Evolutionary conservation across 2,888 invertebrate genomes (phyloP), one percentile per base, ranked within the genome.

Genomic region (Thecophora atra): DNA sequence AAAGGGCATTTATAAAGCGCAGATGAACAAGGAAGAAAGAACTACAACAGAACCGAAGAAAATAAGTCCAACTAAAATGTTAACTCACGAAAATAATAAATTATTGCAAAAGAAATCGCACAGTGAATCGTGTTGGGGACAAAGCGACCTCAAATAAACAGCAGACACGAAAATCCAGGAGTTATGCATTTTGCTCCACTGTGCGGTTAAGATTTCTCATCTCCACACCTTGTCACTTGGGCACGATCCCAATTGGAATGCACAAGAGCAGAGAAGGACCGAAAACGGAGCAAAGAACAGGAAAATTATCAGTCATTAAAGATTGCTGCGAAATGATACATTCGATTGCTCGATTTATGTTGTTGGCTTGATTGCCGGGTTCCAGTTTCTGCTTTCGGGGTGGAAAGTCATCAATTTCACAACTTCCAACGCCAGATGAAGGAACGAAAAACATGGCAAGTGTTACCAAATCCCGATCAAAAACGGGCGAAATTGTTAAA

Each of bases 1-100:
- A 42, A 42, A 58, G 42, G 44, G 68, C 58, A 68, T 68, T 67
- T 68, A 58, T 54, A 37, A 37, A 68, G 56, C 68, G 44, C 68
- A 42, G 58, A 37, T 58, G 58, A 58, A 58, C 58, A 58, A 26
- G 13, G 28, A 13, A 4, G 4, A 7, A 58, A 58, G 28, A 58
- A 58, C 26, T 28, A 28, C 28, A 58, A 58, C 24, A 58, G 28
- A 15, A 58, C 26, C 28, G 13, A 24, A 8, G 2, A 58, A 21
- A 54, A 13, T n/a, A 62, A 62, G 37, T 37, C 37, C 42, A 42
- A 19, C 19, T 21, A 21, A 63, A 63, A 63, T 42, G 42, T 63
- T 44, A 63, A 44, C 63, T 63, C 19, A 15, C 15, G 47, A 30
- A 30, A 26, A 24, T 19, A 63, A 4, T 30, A 44, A 42, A 24